phyloP scores from a whole-genome alignment of 2,797 vertebrate species.

The Gallinago solitaria region DNA sequence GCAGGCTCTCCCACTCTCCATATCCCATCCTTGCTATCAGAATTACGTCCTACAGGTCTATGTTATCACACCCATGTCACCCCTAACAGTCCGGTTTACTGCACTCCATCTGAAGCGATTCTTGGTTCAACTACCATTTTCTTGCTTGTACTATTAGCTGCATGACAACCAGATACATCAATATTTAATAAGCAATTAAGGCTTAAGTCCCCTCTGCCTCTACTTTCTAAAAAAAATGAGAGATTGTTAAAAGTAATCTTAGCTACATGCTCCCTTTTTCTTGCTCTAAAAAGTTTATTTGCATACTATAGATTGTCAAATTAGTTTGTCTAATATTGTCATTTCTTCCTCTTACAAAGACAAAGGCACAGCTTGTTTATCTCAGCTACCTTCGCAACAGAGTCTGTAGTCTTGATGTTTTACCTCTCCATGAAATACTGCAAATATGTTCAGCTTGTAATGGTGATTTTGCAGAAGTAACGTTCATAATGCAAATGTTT shows the following conservation, averaged over 20 bases:
- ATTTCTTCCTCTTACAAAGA: background rate
- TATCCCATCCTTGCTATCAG: background rate
- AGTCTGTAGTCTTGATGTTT: background rate
- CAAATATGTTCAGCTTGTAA: background rate
- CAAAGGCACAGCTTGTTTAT: background rate
- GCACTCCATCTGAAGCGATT: background rate
- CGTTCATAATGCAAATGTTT: background rate
- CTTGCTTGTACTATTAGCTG: background rate
- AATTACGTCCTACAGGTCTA: background rate
- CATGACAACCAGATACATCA: background rate
- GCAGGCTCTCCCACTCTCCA: background rate
- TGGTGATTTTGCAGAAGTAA: background rate
- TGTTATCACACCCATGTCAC: background rate
- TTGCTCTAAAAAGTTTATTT: background rate
- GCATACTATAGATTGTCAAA: background rate
- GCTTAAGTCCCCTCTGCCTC: background rate
- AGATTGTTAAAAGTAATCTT: background rate
- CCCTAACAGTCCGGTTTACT: accelerated
- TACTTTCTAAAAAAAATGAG: background rate
- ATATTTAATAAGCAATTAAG: background rate
- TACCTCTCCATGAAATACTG: background rate
- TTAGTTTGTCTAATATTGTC: background rate
- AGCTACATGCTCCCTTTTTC: background rate
- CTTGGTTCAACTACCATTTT: background rate
- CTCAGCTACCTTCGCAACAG: background rate